phyloP scores from a whole-genome alignment of 2,797 vertebrate genomes.

The Propithecus perrieri region DNA sequence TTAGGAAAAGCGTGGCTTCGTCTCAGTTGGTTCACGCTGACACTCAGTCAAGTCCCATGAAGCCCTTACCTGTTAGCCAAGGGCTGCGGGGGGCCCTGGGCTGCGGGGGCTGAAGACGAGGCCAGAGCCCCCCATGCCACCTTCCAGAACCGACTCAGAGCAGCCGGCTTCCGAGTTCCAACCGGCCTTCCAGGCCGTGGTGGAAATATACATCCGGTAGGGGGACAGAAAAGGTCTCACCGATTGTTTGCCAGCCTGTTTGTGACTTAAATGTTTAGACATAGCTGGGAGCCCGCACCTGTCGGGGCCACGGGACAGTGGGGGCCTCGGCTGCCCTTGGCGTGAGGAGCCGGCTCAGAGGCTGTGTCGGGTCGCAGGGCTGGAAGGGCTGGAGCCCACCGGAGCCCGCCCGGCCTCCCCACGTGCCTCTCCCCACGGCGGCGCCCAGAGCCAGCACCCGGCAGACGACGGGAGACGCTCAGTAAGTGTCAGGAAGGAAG shows the following conservation, averaged over 20 bases:
- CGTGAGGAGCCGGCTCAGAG: background rate
- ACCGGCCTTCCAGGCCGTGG: background rate
- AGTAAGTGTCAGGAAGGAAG: too few relatives aligned
- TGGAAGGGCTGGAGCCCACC: background rate
- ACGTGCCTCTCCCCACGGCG: background rate
- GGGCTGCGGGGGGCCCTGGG: background rate
- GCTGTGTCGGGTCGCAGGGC: background rate
- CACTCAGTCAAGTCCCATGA: background rate
- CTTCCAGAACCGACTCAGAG: background rate
- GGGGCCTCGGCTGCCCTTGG: background rate
- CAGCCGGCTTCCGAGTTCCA: background rate
- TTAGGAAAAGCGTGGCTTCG: background rate
- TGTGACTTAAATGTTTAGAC: background rate
- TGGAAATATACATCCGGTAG: background rate
- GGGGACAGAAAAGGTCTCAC: background rate
- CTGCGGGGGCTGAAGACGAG: background rate
- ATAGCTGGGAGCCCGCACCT: background rate
- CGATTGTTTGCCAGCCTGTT: background rate
- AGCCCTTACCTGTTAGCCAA: background rate
- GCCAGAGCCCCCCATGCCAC: background rate
- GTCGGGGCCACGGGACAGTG: background rate
- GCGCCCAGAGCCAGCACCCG: rapidly evolving
- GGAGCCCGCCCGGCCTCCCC: rapidly evolving
- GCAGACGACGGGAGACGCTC: background rate
- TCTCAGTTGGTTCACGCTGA: background rate